These are phyloP conservation scores for Aphodius sticticus DNA, from an alignment of 2,888 invertebrate genomes.

Conservation along the genomic window DNA sequence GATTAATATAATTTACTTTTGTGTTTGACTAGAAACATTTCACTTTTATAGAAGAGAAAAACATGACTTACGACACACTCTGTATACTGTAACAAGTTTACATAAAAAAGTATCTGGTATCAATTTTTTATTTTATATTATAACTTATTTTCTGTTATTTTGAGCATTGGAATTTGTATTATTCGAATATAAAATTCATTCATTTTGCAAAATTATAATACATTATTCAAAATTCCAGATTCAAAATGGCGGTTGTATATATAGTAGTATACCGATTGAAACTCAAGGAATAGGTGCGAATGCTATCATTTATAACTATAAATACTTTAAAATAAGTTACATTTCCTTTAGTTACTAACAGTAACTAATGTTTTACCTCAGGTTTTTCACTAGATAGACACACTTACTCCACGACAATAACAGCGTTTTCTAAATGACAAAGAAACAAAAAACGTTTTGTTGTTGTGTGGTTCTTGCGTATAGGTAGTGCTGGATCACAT, in stretches of 20 bases:
- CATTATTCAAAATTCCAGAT: not conserved
- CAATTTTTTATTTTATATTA: no score
- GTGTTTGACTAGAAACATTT: not conserved
- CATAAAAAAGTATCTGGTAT: no score
- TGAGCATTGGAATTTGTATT: not conserved
- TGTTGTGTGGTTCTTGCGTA: constrained; percentile 20
- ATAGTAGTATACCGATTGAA: not conserved
- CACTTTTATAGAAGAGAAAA: no score
- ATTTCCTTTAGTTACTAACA: constrained; percentile 18
- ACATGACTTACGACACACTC: no score
- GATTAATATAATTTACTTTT: not conserved
- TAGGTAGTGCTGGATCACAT: constrained; percentile 35
- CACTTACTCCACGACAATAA: constrained; percentile 6
- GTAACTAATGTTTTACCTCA: constrained; percentile 17
- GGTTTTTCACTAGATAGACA: constrained; percentile 13
- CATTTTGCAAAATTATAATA: not conserved
- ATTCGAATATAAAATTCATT: not conserved
- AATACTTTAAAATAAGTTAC: constrained; percentile 21
- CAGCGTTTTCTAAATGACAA: not conserved
- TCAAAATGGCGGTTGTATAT: not conserved
- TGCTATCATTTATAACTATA: not conserved
- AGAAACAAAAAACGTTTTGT: not conserved
- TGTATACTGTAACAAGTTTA: no score
- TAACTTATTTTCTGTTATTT: not conserved
- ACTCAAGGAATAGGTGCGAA: not conserved